Conservation (phyloP, 2,888 invertebrate genomes). For the Ormia ochracea region DNA sequence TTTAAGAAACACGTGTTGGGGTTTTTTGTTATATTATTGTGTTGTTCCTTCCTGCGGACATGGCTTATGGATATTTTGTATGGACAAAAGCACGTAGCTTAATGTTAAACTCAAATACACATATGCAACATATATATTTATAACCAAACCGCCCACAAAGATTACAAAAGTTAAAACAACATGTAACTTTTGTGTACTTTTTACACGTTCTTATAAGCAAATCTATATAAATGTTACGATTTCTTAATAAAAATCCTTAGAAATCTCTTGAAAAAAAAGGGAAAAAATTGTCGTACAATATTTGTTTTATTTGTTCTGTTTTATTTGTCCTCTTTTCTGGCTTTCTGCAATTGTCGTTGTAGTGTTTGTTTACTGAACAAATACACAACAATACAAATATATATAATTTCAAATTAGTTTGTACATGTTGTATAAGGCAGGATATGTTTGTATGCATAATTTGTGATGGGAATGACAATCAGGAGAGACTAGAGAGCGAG, state of each 20-base stretch:
- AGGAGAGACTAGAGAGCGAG: background rate
- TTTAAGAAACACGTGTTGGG: conserved; percentile 18
- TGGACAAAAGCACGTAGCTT: conserved; percentile 29
- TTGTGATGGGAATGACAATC: too few relatives aligned
- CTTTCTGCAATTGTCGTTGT: conserved; percentile 26
- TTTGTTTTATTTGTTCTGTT: conserved; percentile 31
- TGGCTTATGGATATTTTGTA: conserved; percentile 18
- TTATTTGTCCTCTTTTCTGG: conserved; percentile 10
- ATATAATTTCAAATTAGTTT: conserved; percentile 16
- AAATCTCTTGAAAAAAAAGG: conserved; percentile 55
- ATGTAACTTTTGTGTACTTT: background rate
- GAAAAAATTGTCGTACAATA: conserved; percentile 56
- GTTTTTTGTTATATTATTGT: background rate
- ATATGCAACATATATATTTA: background rate
- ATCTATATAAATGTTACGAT: conserved; percentile 59
- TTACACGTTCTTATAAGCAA: conserved; percentile 33
- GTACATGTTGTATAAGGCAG: background rate
- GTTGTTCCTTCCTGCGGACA: background rate
- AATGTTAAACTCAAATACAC: background rate
- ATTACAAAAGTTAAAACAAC: background rate
- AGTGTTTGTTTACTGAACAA: conserved; percentile 20
- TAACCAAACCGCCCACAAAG: background rate
- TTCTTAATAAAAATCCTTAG: conserved; percentile 54
- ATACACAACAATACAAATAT: background rate
- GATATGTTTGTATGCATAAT: background rate